Conservation (phyloP, 2,797 vertebrate genomes). For the Lycodopsis pacificus region DNA sequence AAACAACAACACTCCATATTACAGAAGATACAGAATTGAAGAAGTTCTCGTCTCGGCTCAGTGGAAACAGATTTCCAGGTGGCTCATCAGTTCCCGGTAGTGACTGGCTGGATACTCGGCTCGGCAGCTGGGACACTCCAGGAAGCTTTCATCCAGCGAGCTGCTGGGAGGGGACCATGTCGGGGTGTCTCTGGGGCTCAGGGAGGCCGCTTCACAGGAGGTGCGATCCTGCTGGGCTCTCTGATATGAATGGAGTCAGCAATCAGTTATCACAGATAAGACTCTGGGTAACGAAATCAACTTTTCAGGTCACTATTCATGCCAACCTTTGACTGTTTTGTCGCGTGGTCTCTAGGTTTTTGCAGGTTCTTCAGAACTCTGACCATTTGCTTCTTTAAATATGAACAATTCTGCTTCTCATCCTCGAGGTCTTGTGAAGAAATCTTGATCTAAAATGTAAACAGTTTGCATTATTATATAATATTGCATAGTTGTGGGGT, state of each 20-base stretch:
- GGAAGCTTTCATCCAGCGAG: constrained; percentile 87
- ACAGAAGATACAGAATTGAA: constrained; percentile 12
- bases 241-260: constrained; percentile 61
- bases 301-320: constrained; percentile 21
- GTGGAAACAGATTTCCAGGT: constrained; percentile 86
- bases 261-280: not conserved
- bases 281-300: not conserved
- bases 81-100: constrained; percentile 86
- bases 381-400: constrained; percentile 86
- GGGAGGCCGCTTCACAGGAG: constrained; percentile 53
- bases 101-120: constrained; percentile 84
- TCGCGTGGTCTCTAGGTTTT: constrained; percentile 80
- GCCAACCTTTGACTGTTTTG: constrained; percentile 72
- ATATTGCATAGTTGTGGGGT: not conserved
- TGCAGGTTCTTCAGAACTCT: constrained; percentile 82
- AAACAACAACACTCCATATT: not conserved
- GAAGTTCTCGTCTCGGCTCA: constrained; percentile 15
- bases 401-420: constrained; percentile 85
- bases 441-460: constrained; percentile 81
- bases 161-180: constrained; percentile 32
- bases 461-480: constrained; percentile 5
- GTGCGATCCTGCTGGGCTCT: constrained; percentile 58
- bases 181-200: not conserved
- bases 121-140: constrained; percentile 89
- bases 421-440: constrained; percentile 88